Base-by-base conservation (phyloP, 2,888 invertebrate genomes). In the Poecilus cupreus region DNA sequence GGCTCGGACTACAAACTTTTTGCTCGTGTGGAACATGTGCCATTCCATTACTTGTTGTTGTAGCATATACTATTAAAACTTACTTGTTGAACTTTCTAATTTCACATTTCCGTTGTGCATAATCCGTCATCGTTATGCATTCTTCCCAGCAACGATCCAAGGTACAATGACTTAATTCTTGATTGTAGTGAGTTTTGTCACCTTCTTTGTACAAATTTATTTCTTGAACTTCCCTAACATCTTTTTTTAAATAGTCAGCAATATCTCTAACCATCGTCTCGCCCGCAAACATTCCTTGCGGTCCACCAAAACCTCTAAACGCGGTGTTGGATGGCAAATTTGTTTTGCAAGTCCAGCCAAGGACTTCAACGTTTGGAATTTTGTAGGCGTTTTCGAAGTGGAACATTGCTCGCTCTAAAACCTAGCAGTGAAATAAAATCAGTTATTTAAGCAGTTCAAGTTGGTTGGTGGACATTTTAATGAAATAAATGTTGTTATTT, bases 321-420 rank as follows among this genome's bases (percentile, higher is more conserved):
- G 98, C 98, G 0, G 98, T 98, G 87, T 97, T 97, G 0, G 97
- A 97, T 0, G 97, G 94, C 72, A 96, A 88, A 90, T 98, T 97
- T 0, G 98, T 98, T 89, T 93, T 94, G 87, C 98, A 98, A 10
- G 94, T 90, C 86, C 92, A 92, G 0, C 96, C 96, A 10, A 90
- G 91, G 0, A 96, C 93, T 83, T 93, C 91, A 0, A 94, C 91
- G 84, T 94, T 93, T 0, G 95, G 95, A 83, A 97, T 93, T 83
- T 92, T 92, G 88, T 98, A 98, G 0, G 95, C 92, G 88, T 97
- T 97, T 88, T 95, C 94, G 84, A 94, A 93, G 87, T 96, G 96
- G 80, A 94, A 93, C 92, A 97, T 93, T 0, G 96, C 95, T 85
- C 96, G 91, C 85, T 96, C 96, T 85, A 96, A 87, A 10, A 97